Evolutionary conservation across 1,140 invertebrate genomes (phyloP), one percentile per base, ranked within the genome.

Genomic region (Drosophila mojavensis): DNA sequence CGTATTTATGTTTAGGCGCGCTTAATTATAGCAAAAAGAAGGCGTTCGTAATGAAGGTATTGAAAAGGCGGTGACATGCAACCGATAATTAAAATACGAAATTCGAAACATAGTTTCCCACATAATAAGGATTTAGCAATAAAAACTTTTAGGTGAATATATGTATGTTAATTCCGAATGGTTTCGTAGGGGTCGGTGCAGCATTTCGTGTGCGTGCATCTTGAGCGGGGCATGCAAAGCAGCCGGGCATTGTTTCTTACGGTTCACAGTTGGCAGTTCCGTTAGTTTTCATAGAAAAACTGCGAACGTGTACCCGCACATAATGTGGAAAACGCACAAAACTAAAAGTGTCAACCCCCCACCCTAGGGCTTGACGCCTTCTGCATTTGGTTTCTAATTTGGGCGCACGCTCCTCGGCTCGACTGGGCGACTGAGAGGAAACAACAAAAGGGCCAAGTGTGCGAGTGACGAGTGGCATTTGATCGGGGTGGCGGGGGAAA

Each of bases 41-140:
- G 68, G 53, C 51, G 60, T 61, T 58, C 51, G 60, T 89, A 88
- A 88, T 89, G 84, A 88, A 88, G 84, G 83, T 83, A 88, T 89
- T 82, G 84, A 75, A 71, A 79, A 80, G 83, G 83, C 83, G 83
- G 75, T 71, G 82, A 86, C 82, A 86, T 88, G 79, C 83, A 86
- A 86, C 82, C 82, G 63, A 88, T 88, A 88, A 88, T 88, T 88
- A 89, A 88, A 88, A 73, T 72, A 68, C 51, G 9, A 13, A 30
- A 65, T 17, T 41, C 50, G 20, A 65, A 69, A 75, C 62, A 79
- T n/a, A 63, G 51, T 55, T 88, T 88, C 83, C 84, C 83, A 88
- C 83, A 88, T 89, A 71, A 80, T 83, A 88, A 79, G 83, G 84
- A 88, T 89, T 88, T 88, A 77, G 84, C 83, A 86, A 88, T 86